These are phyloP conservation scores for Cyaniris semiargus DNA, from an alignment of 2,888 invertebrate species.

Conservation along the genomic window DNA sequence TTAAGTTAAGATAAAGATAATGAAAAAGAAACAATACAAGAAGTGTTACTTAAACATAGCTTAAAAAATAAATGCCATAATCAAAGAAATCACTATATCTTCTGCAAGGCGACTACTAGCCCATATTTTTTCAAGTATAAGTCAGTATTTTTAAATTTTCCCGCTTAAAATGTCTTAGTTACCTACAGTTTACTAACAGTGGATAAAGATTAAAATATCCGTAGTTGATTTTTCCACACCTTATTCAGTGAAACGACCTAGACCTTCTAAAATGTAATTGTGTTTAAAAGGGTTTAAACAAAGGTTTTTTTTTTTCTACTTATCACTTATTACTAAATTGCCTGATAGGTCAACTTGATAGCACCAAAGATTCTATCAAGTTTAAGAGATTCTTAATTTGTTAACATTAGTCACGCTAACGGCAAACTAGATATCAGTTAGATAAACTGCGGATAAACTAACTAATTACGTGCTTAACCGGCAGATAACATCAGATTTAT, in stretches of 20 bases:
- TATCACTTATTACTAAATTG: background rate
- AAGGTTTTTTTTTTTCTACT: background rate
- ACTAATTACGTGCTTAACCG: constrained; percentile 17
- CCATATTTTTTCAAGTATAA: too few relatives aligned
- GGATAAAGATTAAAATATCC: too few relatives aligned
- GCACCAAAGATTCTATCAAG: background rate
- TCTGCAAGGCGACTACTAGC: too few relatives aligned
- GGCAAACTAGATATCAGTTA: background rate
- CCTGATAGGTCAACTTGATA: constrained; percentile 9
- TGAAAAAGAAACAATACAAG: background rate
- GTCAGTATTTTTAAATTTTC: too few relatives aligned
- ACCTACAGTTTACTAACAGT: too few relatives aligned
- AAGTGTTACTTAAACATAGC: too few relatives aligned
- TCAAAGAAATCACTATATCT: too few relatives aligned
- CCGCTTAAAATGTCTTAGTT: too few relatives aligned
- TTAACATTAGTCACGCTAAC: constrained; percentile 18
- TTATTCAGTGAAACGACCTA: background rate
- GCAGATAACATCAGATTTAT: constrained; percentile 29
- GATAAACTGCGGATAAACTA: constrained; percentile 13
- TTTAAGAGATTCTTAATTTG: constrained; percentile 13
- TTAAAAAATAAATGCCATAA: too few relatives aligned
- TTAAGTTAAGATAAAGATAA: background rate
- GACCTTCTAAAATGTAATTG: background rate
- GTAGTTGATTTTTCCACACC: background rate
- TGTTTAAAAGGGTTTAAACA: background rate